Base-by-base conservation (phyloP, 1,140 invertebrate species). In the Brachionus calyciflorus region DNA sequence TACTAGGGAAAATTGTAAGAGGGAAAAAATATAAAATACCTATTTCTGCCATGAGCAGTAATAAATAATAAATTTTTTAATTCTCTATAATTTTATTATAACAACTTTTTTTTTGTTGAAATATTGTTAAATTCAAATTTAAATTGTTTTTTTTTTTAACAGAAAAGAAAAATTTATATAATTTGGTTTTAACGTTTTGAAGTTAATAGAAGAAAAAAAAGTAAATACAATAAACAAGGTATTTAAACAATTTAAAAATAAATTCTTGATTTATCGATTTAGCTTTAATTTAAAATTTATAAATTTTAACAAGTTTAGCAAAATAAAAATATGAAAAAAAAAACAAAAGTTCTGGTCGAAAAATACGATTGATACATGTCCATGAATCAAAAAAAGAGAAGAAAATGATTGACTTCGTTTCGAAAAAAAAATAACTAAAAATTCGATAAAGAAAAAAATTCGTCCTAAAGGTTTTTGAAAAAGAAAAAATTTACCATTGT, bases 361-460 rank as follows among this genome's bases (percentile, higher is more conserved):
- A 60, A n/a, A n/a, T n/a, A n/a, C 37, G n/a, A 37, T 60, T 60
- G 55, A 6, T n/a, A 60, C 30, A 24, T n/a, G 55, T 60, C n/a
- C 19, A 28, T n/a, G 19, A 60, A 37, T 28, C 17, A 60, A 33
- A 37, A 37, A 37, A 9, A 17, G 9, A 60, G 37, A 60, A 60
- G 37, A 60, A n/a, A n/a, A n/a, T 49, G 33, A 60, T 60, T 60
- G 10, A 60, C 33, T 41, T 60, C 55, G 55, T 33, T 60, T 60
- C n/a, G 19, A 37, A 33, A 60, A 60, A 60, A 60, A 60, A 19
- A 60, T 19, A n/a, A 28, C 53, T 26, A 57, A 60, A 60, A 60
- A 60, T 30, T 0, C 30, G 19, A 37, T n/a, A 33, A 37, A 37
- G 9, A 37, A 37, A 37, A 37, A 9, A 37, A 37, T 3, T 5